A percentile compares a stretch with the other conserved stretches of the same genome.
Conservation (phyloP, 2,888 invertebrate species). For the Phalera bucephala region DNA sequence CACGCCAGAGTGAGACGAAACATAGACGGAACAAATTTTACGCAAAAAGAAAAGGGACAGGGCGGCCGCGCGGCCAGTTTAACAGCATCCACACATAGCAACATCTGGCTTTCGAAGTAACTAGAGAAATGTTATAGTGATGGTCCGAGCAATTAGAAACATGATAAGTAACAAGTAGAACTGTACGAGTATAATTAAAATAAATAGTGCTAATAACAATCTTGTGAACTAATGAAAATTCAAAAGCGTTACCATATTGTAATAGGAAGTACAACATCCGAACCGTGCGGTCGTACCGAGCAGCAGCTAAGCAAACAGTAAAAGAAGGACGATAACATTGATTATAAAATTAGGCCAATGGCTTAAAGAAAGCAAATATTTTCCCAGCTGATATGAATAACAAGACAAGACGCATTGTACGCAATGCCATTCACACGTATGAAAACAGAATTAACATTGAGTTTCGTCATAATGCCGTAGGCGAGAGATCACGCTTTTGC, state of each 20-base stretch:
- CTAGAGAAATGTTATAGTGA: constrained; percentile 60
- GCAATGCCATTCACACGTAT: constrained; percentile 13
- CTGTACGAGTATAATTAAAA: constrained; percentile 1
- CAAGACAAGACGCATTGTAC: constrained; percentile 21
- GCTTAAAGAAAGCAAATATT: constrained; percentile 46
- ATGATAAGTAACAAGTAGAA: constrained; percentile 42
- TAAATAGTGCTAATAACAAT: constrained; percentile 7
- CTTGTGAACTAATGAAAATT: constrained; percentile 7
- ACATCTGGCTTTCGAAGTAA: constrained; percentile 67
- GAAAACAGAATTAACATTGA: constrained; percentile 20
- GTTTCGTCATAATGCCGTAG: constrained; percentile 40
- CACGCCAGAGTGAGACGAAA: constrained; percentile 50
- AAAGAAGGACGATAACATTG: constrained; percentile 34
- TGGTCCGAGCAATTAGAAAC: constrained; percentile 55
- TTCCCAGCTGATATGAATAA: constrained; percentile 47
- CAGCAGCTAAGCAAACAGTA: constrained; percentile 31
- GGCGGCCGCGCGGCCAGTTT: constrained; percentile 47
- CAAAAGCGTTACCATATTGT: background rate
- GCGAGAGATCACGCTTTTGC: constrained; percentile 58
- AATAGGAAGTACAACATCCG: constrained; percentile 6
- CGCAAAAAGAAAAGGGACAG: constrained; percentile 66
- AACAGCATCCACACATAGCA: constrained; percentile 61
- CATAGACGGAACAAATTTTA: constrained; percentile 51
- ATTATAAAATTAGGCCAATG: constrained; percentile 49
- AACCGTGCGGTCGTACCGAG: constrained; percentile 15